phyloP scores from a whole-genome alignment of 2,797 vertebrate genomes.

The Molossus alvarezi region DNA sequence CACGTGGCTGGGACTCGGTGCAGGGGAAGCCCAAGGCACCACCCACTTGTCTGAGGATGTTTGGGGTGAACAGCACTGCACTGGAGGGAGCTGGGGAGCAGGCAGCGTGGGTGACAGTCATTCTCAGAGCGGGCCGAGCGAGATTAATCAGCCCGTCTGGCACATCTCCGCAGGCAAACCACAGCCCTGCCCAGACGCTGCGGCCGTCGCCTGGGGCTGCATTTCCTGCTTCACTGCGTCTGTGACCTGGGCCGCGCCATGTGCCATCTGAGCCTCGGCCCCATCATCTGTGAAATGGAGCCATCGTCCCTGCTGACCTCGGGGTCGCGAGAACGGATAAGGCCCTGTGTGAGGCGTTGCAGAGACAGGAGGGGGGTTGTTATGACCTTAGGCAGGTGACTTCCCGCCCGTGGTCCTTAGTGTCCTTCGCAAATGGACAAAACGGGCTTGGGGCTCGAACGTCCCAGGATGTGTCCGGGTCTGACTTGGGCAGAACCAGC shows the following conservation, averaged over 20 bases:
- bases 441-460: rapidly evolving
- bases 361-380: rapidly evolving
- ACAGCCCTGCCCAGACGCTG: neutral
- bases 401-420: neutral
- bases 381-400: neutral
- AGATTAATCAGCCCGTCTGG: conserved; percentile 74
- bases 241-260: neutral
- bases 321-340: rapidly evolving
- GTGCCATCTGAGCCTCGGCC: neutral
- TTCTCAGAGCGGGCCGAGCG: conserved; percentile 5
- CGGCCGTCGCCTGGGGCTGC: neutral
- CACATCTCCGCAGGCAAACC: conserved; percentile 52
- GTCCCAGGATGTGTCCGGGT: rapidly evolving
- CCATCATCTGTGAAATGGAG: neutral
- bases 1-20: rapidly evolving
- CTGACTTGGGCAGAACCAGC: rapidly evolving
- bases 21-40: rapidly evolving
- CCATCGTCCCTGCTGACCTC: neutral
- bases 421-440: neutral
- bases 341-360: rapidly evolving
- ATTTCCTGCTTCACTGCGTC: neutral
- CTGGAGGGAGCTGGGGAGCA: neutral
- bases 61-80: neutral
- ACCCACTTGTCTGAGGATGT: neutral
- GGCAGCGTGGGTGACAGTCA: neutral